Conservation (phyloP, 2,888 invertebrate genomes). For the Noctua pronuba region DNA sequence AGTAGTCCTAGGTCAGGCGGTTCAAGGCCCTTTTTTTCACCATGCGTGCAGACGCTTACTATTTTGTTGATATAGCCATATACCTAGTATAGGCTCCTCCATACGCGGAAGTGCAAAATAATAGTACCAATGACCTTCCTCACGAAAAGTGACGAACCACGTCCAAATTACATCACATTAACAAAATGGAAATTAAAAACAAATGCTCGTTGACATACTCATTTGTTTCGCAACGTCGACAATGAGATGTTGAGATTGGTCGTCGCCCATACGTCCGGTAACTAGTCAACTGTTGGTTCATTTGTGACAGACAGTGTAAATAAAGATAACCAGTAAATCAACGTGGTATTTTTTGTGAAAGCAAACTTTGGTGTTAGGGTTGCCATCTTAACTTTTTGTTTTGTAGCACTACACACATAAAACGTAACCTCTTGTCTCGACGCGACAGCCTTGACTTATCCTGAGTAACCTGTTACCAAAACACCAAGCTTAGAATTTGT, state of each 20-base stretch:
- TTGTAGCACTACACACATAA: not conserved
- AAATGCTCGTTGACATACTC: conserved; percentile 72
- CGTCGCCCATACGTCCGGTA: conserved; percentile 78
- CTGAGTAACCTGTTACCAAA: not conserved
- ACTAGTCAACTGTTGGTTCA: conserved; percentile 44
- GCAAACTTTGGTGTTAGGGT: not conserved
- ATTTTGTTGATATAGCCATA: not conserved
- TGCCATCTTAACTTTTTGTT: not conserved
- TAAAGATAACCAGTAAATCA: conserved; percentile 1
- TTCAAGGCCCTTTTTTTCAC: conserved; percentile 37
- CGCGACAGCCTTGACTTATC: not conserved
- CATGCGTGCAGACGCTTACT: conserved; percentile 13
- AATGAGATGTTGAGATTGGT: conserved; percentile 79
- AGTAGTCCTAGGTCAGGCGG: not conserved
- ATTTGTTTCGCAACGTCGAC: conserved; percentile 76
- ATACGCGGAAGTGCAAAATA: conserved; percentile 48
- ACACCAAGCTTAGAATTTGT: not conserved
- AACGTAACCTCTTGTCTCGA: not conserved
- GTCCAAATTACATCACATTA: conserved; percentile 62
- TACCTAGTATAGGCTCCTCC: not conserved
- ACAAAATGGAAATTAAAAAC: conserved; percentile 71
- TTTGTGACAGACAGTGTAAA: conserved; percentile 69
- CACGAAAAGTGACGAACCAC: conserved; percentile 15
- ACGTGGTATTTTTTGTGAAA: not conserved
- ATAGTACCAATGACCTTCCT: conserved; percentile 52